Conservation (phyloP, 2,113 vertebrate genomes). For the Channa argus region DNA sequence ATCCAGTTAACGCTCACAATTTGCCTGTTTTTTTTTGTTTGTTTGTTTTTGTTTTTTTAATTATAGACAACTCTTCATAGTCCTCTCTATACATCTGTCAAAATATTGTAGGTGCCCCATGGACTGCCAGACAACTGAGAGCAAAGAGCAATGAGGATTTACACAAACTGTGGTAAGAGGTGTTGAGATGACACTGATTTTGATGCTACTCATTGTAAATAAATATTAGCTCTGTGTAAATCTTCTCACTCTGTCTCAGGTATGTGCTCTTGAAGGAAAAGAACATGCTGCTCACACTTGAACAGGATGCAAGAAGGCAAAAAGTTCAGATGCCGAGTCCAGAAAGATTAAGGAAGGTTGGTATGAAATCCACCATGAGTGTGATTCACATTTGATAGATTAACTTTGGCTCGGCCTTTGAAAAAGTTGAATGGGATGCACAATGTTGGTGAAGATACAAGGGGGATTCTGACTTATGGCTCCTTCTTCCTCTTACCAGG, state of each 20-base stretch:
- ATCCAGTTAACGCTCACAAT: no score
- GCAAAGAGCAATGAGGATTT: conserved; percentile 95
- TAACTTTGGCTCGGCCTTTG: neutral
- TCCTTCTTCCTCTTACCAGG: conserved; percentile 74
- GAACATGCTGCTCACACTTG: conserved; percentile 94
- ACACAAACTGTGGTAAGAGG: conserved; percentile 94
- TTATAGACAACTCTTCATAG: no score
- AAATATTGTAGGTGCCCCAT: conserved; percentile 87
- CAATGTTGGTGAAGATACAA: neutral
- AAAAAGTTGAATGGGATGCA: neutral
- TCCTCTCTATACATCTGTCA: neutral
- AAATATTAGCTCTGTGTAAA: neutral
- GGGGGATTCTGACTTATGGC: neutral
- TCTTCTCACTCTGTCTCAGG: conserved; percentile 77
- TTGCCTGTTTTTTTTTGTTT: no score
- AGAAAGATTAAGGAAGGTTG: conserved; percentile 93
- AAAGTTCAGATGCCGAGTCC: conserved; percentile 91
- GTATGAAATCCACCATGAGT: neutral
- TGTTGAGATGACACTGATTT: neutral
- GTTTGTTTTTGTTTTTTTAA: no score
- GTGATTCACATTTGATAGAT: neutral
- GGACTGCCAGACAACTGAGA: conserved; percentile 91
- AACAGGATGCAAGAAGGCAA: conserved; percentile 93
- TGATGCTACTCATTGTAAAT: neutral
- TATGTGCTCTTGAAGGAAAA: conserved; percentile 96